These are phyloP conservation scores for Ascidia mentula DNA, from an alignment of 23 tunicate genomes.

Conservation along the genomic window DNA sequence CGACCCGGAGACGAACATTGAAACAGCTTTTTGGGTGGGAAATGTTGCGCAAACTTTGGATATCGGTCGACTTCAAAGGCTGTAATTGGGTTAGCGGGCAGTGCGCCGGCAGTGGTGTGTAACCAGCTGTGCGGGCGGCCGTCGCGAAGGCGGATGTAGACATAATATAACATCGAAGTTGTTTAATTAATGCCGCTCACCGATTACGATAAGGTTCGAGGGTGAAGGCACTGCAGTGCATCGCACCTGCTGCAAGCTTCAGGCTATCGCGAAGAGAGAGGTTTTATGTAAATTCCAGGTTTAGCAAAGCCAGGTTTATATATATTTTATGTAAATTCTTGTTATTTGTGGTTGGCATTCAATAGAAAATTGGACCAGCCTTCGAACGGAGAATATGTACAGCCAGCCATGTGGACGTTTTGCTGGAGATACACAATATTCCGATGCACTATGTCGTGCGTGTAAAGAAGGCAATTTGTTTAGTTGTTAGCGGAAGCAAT, in stretches of 20 bases:
- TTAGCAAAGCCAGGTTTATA: not conserved
- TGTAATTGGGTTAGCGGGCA: not conserved
- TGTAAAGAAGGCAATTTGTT: no score
- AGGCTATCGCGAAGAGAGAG: no score
- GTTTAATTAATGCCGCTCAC: not conserved
- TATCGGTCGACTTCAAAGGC: not conserved
- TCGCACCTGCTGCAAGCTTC: slow-evolving; percentile 5
- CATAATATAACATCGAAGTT: not conserved
- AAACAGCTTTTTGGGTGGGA: not conserved
- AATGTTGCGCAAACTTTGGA: not conserved
- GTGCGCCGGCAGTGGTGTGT: not conserved
- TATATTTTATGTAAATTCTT: not conserved
- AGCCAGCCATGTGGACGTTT: no score
- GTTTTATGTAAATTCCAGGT: not conserved
- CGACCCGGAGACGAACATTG: not conserved
- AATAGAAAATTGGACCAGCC: no score
- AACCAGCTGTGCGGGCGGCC: not conserved
- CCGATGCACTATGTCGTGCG: no score
- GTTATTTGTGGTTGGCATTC: no score
- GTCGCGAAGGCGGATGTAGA: not conserved
- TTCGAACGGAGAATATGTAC: no score
- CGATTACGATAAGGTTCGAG: not conserved
- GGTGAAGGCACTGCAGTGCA: not conserved
- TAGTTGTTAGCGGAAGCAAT: no score
- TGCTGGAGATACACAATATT: no score